Percentiles rank a stretch among this genome's conserved stretches.
These are phyloP conservation scores for Ptilorrhoa leucosticta DNA, from an alignment of 2,113 vertebrate species.

Conservation along the genomic window DNA sequence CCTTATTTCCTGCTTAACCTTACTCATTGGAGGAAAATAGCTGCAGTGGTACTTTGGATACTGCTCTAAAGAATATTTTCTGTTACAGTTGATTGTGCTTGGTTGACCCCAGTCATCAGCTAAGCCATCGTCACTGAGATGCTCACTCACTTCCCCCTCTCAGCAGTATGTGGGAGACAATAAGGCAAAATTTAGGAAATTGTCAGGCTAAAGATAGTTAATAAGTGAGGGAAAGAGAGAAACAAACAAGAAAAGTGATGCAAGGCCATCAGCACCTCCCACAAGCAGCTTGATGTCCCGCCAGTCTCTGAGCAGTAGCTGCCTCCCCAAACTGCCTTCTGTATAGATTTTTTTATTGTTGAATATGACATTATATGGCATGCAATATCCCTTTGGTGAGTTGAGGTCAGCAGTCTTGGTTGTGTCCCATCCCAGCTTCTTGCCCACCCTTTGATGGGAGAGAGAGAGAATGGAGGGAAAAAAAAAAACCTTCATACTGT, in stretches of 20 bases:
- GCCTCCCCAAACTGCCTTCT: accelerated
- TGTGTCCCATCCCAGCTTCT: background rate
- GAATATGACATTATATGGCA: background rate
- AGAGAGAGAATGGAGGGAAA: background rate
- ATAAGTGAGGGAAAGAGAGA: background rate
- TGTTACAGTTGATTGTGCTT: background rate
- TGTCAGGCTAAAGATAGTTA: background rate
- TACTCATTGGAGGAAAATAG: background rate
- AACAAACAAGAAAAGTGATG: background rate
- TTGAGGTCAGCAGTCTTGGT: background rate
- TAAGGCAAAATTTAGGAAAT: background rate
- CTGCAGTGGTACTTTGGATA: background rate
- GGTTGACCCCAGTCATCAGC: background rate
- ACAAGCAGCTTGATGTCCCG: background rate
- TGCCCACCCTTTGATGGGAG: accelerated
- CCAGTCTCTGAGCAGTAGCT: background rate
- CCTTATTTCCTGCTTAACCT: background rate
- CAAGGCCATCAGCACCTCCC: background rate
- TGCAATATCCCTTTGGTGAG: background rate
- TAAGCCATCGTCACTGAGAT: background rate
- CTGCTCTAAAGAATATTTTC: background rate
- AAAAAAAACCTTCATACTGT: background rate
- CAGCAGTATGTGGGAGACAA: background rate
- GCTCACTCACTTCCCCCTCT: accelerated
- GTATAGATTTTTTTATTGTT: background rate